A percentile compares a stretch with the other conserved stretches of the same genome.
Conservation (phyloP, 2,113 vertebrate species). For the Hippocampus comes region DNA sequence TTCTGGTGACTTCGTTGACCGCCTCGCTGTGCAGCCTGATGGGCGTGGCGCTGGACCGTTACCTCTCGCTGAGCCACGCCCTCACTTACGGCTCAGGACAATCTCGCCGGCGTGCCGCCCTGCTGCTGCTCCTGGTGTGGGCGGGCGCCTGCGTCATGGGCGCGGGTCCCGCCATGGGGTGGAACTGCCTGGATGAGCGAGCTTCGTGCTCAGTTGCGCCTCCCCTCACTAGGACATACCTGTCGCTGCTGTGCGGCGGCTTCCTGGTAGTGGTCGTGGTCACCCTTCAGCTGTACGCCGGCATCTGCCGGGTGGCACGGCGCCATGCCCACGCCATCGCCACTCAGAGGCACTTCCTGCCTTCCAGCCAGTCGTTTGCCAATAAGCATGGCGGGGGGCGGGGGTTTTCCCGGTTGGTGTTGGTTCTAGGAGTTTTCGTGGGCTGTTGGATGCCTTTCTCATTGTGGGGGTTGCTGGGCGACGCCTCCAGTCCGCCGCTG, state of each 20-base stretch:
- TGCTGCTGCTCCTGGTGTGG: conserved; percentile 85
- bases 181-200: conserved; percentile 83
- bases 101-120: conserved; percentile 79
- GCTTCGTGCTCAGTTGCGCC: conserved; percentile 78
- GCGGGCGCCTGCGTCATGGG: conserved; percentile 76
- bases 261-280: conserved; percentile 80
- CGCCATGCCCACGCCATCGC: conserved; percentile 93
- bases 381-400: conserved; percentile 54
- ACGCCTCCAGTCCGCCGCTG: conserved; percentile 75
- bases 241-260: conserved; percentile 80
- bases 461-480: conserved; percentile 85
- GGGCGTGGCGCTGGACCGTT: conserved; percentile 89
- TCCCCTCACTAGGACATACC: conserved; percentile 83
- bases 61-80: conserved; percentile 88
- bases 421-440: conserved; percentile 86
- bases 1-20: conserved; percentile 84
- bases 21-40: conserved; percentile 88
- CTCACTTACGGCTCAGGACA: conserved; percentile 87
- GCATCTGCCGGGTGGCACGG: conserved; percentile 84
- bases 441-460: conserved; percentile 93
- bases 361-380: conserved; percentile 79
- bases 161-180: conserved; percentile 83
- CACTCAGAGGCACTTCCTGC: conserved; percentile 85
- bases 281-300: conserved; percentile 87
- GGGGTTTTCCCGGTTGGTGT: conserved; percentile 72